Base-by-base conservation (phyloP, 2,888 invertebrate species). In the Helicoverpa assulta region DNA sequence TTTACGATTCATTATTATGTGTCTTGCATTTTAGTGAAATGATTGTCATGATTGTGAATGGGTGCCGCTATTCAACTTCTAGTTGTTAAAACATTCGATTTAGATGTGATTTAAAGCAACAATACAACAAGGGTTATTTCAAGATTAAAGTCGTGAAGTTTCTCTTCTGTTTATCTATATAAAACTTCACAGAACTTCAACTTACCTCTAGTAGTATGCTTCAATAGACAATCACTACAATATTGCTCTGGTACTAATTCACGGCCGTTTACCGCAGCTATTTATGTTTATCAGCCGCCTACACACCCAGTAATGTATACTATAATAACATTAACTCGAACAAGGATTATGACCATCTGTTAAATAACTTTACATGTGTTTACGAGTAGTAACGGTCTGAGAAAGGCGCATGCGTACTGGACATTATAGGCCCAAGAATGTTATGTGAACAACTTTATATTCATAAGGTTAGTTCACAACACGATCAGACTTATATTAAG, bases 371-470 rank as follows among this genome's bases (percentile, higher is more conserved):
- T 57, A 33, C 73, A 72, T 72, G 19, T 74, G 64, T 53, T 65
- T 10, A 50, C 7, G 14, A 19, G 33, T 10, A 33, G 7, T 76
- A 54, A 33, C 75, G 58, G 68, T 59, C 18, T 33, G 14, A 8
- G 2, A 3, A 0, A 51, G n/a, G 21, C 40, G 51, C 51, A 43
- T 43, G n/a, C 29, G 26, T 43, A 51, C 21, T 51, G n/a, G 21
- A 51, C 57, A 40, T 57, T n/a, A 51, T 54, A 55, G 53, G 52
- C 4, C 59, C 19, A 65, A 47, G 50, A 59, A 70, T 79, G 58
- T 54, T 40, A 50, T 33, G 62, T 52, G 60, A 47, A 12, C 47
- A n/a, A 51, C 54, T 70, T 64, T 50, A 80, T 75, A 76, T 76
- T 70, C 76, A 56, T 66, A 65, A 51, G 57, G 47, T 29, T 37